Evolutionary conservation across 1,140 invertebrate species (phyloP), one percentile per base, ranked within the genome.

Genomic region (Hylaeus anthracinus): DNA sequence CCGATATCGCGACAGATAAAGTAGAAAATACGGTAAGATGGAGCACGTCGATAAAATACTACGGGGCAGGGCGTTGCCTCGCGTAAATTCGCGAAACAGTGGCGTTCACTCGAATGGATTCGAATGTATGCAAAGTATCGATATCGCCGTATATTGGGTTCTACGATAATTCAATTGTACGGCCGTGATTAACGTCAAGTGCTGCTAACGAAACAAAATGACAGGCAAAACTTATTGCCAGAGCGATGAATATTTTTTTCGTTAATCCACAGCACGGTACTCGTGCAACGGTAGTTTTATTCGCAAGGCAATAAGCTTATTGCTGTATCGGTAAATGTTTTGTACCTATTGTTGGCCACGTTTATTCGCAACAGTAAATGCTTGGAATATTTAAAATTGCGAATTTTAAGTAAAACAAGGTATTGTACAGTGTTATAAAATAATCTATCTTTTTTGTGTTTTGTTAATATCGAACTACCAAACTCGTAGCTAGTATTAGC

Each of bases 61-160:
- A n/a, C 8, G 6, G 39, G 1, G 15, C 5, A 1, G 37, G 26
- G 45, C 6, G 26, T 51, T 41, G 71, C 39, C 43, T 15, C 41
- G 26, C 9, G 73, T 48, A 76, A 76, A 76, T 75, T 75, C 12
- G 9, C 41, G 3, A 58, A 58, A 45, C 41, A 41, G 67, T 56
- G n/a, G 56, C 43, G 5, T 8, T 5, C 37, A 5, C 15, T 56
- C 10, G 41, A 10, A 15, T n/a, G 26, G 4, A 15, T 74, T n/a
- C 61, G 64, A 67, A 75, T 65, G 39, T 58, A 56, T 53, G 63
- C 55, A 65, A 75, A 75, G 43, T 67, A 67, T 67, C 63, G 53
- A 67, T 75, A 41, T 51, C 2, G 9, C 45, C 39, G 53, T 10
- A 48, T 75, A 75, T 74, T 65, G 51, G 15, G 56, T 74, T 26